Evolutionary conservation across 1,140 invertebrate genomes (phyloP), one percentile per base, ranked within the genome.

Genomic region (Anastatus disparis): DNA sequence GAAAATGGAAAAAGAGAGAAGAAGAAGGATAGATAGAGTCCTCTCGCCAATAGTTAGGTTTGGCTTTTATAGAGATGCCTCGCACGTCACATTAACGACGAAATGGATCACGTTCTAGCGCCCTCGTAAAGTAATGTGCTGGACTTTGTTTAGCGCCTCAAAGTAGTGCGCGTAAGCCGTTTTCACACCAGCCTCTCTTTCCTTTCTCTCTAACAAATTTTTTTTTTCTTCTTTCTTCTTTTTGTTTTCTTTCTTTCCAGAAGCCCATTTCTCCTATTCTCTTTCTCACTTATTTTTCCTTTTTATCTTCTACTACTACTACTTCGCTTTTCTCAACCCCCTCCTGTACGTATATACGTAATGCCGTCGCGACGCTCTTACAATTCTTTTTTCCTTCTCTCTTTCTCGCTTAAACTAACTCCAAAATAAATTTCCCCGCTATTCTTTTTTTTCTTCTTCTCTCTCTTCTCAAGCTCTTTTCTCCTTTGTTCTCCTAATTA

Each of bases 61-160:
- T 55, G 50, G 65, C 70, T 75, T 80, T 80, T 77, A 78, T 77
- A 76, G 76, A 76, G 72, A 78, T 72, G 62, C 73, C 74, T 65
- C 52, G 56, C 74, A 76, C 70, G 69, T 77, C 73, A 72, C 79
- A 78, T 82, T 81, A 82, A 81, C 79, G 74, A 74, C 73, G 67
- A 74, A 78, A 82, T 81, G 78, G 78, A 79, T 81, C 78, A 82
- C 79, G 78, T 82, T 59, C 65, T 69, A 70, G 63, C 66, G 44
- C 64, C 73, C 77, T 80, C 81, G 81, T 82, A 82, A 82, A 82
- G 75, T 77, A 81, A 80, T 81, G 72, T 74, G 42, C 71, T 31
- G 78, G 78, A 81, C 77, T 78, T 82, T 78, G 77, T 79, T 82
- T 77, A 78, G 78, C 69, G 72, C 56, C 38, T 64, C 66, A 68